A percentile compares a stretch with the other conserved stretches of the same genome.
Evolutionary conservation across 2,888 invertebrate species (phyloP).

Genomic region (Leptinotarsa tumamoca): DNA sequence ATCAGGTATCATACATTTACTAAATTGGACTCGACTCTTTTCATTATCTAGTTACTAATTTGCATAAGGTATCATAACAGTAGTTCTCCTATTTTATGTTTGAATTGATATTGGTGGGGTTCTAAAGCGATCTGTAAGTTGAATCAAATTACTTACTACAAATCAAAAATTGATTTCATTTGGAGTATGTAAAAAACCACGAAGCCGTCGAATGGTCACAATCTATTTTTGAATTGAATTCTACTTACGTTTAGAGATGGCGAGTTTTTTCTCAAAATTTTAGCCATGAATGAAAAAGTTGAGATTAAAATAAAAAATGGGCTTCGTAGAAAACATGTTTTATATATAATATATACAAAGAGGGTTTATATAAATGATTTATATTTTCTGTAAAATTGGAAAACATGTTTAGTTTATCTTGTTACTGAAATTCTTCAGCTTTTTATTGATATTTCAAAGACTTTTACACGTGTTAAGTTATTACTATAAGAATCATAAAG

Average conservation of each 20-base stretch:
- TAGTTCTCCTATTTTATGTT: no score
- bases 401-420: neutral
- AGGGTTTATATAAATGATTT: conserved; percentile 9
- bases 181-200: neutral
- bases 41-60: no score
- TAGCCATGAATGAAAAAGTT: no score
- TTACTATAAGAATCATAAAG: conserved; percentile 40
- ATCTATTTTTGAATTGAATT: no score
- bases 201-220: no score
- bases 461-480: conserved; percentile 25
- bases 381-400: conserved; percentile 18
- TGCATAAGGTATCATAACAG: no score
- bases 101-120: neutral
- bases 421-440: neutral
- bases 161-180: neutral
- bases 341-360: neutral
- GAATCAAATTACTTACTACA: neutral
- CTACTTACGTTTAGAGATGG: no score
- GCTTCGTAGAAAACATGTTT: neutral
- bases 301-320: no score
- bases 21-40: no score
- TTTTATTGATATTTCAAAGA: conserved; percentile 11
- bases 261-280: no score
- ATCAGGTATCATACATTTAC: no score
- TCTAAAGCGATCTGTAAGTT: neutral